phyloP scores from a whole-genome alignment of 2,113 vertebrate species.

The Gavia stellata region DNA sequence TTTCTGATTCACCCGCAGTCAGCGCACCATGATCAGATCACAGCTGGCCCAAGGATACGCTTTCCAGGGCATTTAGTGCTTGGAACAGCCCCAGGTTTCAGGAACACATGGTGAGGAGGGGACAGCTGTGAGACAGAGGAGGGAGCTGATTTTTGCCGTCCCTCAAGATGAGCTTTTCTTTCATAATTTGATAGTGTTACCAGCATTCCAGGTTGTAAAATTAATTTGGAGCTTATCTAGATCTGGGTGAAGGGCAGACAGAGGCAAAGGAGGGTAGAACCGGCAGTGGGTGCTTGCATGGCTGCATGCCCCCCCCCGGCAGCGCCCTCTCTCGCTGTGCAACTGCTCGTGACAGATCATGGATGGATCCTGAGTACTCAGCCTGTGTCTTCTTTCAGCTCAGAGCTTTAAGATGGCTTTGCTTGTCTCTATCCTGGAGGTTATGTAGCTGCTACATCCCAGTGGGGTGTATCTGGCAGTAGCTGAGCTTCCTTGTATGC shows the following conservation, averaged over 20 bases:
- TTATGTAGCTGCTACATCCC: not conserved
- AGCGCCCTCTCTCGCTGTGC: not conserved
- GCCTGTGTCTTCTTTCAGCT: not conserved
- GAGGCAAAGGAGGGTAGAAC: not conserved
- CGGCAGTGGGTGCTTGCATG: not conserved
- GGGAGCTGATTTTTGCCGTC: conserved; percentile 54
- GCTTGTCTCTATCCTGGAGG: not conserved
- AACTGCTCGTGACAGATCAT: not conserved
- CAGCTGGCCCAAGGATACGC: conserved; percentile 75
- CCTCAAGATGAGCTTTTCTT: conserved; percentile 59
- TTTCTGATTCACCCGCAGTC: conserved; percentile 68
- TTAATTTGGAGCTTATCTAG: conserved; percentile 49
- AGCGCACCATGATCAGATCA: conserved; percentile 63
- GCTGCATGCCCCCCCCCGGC: not conserved
- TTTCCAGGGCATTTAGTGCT: conserved; percentile 72
- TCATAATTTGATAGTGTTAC: conserved; percentile 56
- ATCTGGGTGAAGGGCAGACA: not conserved
- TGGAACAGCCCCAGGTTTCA: conserved; percentile 75
- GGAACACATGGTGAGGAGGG: conserved; percentile 68
- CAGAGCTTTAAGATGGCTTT: not conserved
- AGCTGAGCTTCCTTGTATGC: not conserved
- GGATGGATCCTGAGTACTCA: not conserved
- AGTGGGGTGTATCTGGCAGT: not conserved
- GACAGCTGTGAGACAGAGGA: conserved; percentile 57
- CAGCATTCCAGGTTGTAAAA: conserved; percentile 40